Conservation (phyloP, 2,113 vertebrate species). For the Trogon surrucura region DNA sequence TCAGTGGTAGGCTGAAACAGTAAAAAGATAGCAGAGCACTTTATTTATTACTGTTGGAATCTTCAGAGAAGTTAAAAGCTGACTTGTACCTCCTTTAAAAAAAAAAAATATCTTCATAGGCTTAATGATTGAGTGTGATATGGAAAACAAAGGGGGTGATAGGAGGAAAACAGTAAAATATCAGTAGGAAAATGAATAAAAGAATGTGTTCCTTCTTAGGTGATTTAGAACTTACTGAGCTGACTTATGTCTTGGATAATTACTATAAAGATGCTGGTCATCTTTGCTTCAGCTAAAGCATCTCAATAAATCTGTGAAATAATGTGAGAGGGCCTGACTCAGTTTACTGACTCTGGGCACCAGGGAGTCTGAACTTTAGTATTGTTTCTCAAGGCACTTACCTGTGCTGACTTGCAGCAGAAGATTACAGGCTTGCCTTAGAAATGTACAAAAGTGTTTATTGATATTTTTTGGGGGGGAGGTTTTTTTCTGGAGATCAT, state of each 20-base stretch:
- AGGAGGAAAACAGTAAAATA: not conserved
- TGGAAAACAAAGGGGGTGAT: not conserved
- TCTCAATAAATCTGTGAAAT: not conserved
- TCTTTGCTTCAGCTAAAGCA: not conserved
- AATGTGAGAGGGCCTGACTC: not conserved
- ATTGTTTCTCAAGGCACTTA: not conserved
- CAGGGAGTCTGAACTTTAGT: not conserved
- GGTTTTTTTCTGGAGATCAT: not conserved
- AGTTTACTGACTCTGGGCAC: not conserved
- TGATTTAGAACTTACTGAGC: not conserved
- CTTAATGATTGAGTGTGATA: not conserved
- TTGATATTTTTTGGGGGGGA: too few species aligned
- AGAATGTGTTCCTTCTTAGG: not conserved
- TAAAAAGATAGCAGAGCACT: not conserved
- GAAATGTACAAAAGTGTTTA: not conserved
- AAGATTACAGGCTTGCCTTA: not conserved
- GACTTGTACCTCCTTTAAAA: not conserved
- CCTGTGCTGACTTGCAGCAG: not conserved
- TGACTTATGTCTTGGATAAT: not conserved
- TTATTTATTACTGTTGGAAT: not conserved
- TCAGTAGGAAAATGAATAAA: not conserved
- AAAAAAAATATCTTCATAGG: not conserved
- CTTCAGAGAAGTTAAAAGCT: not conserved
- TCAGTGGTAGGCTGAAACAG: not conserved
- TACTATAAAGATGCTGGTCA: not conserved